phyloP scores from a whole-genome alignment of 2,888 invertebrate genomes.

The Cistogaster globosa region DNA sequence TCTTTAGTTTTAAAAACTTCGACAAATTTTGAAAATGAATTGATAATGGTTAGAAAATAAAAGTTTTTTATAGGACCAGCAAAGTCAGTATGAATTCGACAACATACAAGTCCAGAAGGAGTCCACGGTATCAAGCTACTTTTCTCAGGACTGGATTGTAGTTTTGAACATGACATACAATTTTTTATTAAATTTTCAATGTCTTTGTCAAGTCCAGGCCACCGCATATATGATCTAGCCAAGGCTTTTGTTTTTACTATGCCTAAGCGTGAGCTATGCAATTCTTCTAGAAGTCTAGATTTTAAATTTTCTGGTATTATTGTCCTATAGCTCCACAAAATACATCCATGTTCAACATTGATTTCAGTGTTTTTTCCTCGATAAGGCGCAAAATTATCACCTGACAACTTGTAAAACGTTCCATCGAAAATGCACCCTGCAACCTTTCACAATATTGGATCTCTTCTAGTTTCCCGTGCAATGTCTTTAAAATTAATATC shows the following conservation, averaged over 20 bases:
- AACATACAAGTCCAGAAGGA: constrained; percentile 63
- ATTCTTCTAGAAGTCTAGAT: constrained; percentile 22
- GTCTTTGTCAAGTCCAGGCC: constrained; percentile 62
- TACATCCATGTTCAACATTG: constrained; percentile 72
- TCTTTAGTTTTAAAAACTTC: constrained; percentile 71
- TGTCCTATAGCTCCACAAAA: constrained; percentile 46
- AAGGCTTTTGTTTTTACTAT: constrained; percentile 60
- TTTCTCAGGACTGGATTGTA: constrained; percentile 66
- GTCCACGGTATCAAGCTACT: constrained; percentile 62
- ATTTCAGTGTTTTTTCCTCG: constrained; percentile 72
- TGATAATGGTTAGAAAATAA: constrained; percentile 61
- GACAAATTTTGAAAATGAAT: constrained; percentile 69
- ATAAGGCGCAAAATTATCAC: constrained; percentile 37
- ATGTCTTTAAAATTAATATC: constrained; percentile 60
- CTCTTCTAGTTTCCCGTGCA: constrained; percentile 48
- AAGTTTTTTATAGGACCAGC: constrained; percentile 65
- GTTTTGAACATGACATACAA: constrained; percentile 63
- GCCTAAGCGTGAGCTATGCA: constrained; percentile 25
- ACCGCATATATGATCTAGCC: constrained; percentile 67
- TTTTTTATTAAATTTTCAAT: constrained; percentile 61
- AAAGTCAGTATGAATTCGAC: constrained; percentile 66
- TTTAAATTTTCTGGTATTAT: constrained; percentile 26
- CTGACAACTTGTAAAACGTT: constrained; percentile 39
- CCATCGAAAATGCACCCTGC: constrained; percentile 26
- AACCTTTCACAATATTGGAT: constrained; percentile 47